phyloP scores from a whole-genome alignment of 2,888 invertebrate species.

The Aphelenchoides bicaudatus region DNA sequence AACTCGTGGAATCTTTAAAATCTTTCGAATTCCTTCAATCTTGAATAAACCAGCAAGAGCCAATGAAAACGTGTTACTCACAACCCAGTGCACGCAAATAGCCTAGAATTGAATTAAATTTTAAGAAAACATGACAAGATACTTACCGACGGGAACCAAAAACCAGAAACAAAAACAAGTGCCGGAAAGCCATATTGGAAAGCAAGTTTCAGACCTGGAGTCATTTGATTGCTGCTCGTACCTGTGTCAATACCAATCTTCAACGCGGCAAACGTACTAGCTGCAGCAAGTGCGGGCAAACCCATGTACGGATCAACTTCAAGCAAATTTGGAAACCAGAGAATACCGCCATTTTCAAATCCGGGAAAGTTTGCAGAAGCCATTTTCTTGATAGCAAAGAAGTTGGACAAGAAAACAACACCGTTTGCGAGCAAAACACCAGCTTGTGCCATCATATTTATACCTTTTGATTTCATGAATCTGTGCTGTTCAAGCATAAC shows the following conservation, averaged over 20 bases:
- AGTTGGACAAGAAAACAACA: conserved; percentile 86
- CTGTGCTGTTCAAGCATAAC: conserved; percentile 53
- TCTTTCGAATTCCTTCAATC: conserved; percentile 39
- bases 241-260: conserved; percentile 66
- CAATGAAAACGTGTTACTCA: conserved; percentile 52
- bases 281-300: conserved; percentile 79
- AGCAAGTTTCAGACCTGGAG: conserved; percentile 44
- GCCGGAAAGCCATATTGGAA: conserved; percentile 53
- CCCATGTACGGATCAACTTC: conserved; percentile 82
- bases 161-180: conserved; percentile 42
- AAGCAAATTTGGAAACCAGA: conserved; percentile 89
- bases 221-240: conserved; percentile 43
- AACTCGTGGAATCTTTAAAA: conserved; percentile 33
- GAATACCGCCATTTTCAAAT: conserved; percentile 79
- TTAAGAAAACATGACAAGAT: neutral
- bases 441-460: conserved; percentile 42
- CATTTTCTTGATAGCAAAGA: conserved; percentile 82
- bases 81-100: conserved; percentile 56
- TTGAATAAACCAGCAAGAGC: conserved; percentile 48
- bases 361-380: conserved; percentile 84
- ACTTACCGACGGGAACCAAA: conserved; percentile 50
- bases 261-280: conserved; percentile 77
- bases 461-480: conserved; percentile 41
- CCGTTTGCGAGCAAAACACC: conserved; percentile 64
- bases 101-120: conserved; percentile 36